Conservation (phyloP, 2,113 vertebrate species). For the Aphyosemion australe region DNA sequence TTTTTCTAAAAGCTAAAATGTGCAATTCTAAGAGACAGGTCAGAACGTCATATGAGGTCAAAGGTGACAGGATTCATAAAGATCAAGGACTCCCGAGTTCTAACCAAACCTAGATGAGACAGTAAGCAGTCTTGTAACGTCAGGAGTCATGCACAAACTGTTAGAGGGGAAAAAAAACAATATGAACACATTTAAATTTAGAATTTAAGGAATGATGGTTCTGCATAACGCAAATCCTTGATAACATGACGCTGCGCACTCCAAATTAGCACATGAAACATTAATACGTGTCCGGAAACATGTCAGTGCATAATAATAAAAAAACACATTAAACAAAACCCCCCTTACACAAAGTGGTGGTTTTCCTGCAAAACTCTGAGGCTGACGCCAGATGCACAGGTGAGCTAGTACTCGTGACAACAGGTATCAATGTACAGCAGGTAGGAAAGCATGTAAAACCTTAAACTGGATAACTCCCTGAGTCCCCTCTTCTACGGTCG, state of each 20-base stretch:
- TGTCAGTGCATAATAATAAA: slow-evolving; percentile 30
- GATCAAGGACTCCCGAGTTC: slow-evolving; percentile 8
- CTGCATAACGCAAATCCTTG: slow-evolving; percentile 55
- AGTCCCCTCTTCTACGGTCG: slow-evolving; percentile 32
- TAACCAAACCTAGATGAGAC: slow-evolving; percentile 14
- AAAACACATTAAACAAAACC: slow-evolving; percentile 3
- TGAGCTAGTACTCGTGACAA: slow-evolving; percentile 13
- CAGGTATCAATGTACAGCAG: slow-evolving; percentile 13
- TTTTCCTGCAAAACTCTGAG: slow-evolving; percentile 36
- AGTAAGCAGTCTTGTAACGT: slow-evolving; percentile 7
- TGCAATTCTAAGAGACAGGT: slow-evolving; percentile 34
- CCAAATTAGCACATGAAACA: slow-evolving; percentile 23
- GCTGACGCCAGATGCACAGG: slow-evolving; percentile 22
- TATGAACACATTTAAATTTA: slow-evolving; percentile 6
- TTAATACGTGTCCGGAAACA: slow-evolving; percentile 17
- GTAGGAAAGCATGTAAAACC: slow-evolving; percentile 20
- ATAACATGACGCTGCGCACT: slow-evolving; percentile 1
- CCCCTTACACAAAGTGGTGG: slow-evolving; percentile 24
- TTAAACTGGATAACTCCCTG: slow-evolving; percentile 43
- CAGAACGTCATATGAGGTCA: slow-evolving; percentile 45
- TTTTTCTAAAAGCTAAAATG: slow-evolving; percentile 20
- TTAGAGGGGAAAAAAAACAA: not conserved
- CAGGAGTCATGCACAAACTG: slow-evolving; percentile 15
- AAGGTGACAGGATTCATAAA: slow-evolving; percentile 14
- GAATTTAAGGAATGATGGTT: slow-evolving; percentile 54